Percentiles rank a stretch among this genome's conserved stretches.
phyloP scores from a whole-genome alignment of 2,888 invertebrate genomes.

The Mactromeris polynyma region DNA sequence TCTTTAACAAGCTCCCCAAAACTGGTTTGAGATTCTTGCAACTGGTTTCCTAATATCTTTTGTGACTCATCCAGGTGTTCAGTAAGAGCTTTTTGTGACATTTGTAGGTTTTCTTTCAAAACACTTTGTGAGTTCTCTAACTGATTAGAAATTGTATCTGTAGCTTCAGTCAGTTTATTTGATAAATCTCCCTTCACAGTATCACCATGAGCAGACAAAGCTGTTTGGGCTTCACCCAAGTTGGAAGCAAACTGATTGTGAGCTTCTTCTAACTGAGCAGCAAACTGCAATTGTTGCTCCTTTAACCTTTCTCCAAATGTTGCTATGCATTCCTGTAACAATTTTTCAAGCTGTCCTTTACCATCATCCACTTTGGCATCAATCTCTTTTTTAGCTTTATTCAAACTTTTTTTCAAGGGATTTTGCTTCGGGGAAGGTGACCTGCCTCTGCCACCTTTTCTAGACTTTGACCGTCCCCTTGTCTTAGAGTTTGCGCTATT shows the following conservation, averaged over 20 bases:
- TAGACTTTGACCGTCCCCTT: conserved; percentile 37
- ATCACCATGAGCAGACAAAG: conserved; percentile 52
- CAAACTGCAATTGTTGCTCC: conserved; percentile 65
- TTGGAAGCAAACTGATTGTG: conserved; percentile 64
- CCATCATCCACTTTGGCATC: conserved; percentile 59
- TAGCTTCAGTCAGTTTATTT: conserved; percentile 49
- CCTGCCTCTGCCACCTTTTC: conserved; percentile 42
- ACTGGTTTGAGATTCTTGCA: conserved; percentile 61
- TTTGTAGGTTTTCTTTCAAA: conserved; percentile 54
- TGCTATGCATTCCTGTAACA: conserved; percentile 58
- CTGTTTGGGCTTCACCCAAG: conserved; percentile 56
- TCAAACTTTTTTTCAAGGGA: conserved; percentile 49
- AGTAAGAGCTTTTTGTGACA: conserved; percentile 54
- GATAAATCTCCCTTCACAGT: conserved; percentile 56
- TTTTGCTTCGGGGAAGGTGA: conserved; percentile 60
- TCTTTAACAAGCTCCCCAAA: conserved; percentile 68
- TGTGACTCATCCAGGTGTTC: conserved; percentile 61
- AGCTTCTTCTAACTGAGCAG: conserved; percentile 55
- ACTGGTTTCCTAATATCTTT: conserved; percentile 50
- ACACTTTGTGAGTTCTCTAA: conserved; percentile 57
- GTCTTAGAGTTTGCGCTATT: conserved; percentile 38
- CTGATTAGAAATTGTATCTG: conserved; percentile 43
- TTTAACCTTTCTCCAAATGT: conserved; percentile 59
- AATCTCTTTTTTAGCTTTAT: conserved; percentile 61
- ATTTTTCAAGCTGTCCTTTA: conserved; percentile 63